phyloP scores from a whole-genome alignment of 1,140 invertebrate genomes.

The Sminthurinus signatus region DNA sequence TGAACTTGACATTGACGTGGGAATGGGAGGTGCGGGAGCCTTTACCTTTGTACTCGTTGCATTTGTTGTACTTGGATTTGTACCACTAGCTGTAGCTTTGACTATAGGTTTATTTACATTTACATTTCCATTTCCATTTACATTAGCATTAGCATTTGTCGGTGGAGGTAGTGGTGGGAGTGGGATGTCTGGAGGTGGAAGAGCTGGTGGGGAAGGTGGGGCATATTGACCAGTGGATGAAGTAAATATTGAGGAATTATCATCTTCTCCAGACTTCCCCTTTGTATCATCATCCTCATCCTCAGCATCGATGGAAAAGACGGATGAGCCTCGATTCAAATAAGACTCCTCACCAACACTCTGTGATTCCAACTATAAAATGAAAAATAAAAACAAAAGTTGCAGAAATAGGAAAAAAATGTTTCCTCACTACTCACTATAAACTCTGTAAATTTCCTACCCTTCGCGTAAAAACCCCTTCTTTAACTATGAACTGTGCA shows the following conservation, averaged over 20 bases:
- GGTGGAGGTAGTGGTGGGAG: background rate
- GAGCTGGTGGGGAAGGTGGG: constrained; percentile 23
- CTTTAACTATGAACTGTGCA: too few relatives aligned
- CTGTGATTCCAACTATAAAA: constrained; percentile 17
- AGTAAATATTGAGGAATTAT: constrained; percentile 18
- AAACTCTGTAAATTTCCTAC: too few relatives aligned
- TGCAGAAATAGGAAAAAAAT: background rate
- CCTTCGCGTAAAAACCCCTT: too few relatives aligned
- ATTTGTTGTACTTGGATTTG: constrained; percentile 21
- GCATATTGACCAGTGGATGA: constrained; percentile 3
- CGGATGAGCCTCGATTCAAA: constrained; percentile 12
- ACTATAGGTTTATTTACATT: too few relatives aligned
- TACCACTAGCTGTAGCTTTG: too few relatives aligned
- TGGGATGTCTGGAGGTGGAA: constrained; percentile 39
- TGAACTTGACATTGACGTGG: too few relatives aligned
- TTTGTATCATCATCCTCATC: constrained; percentile 14
- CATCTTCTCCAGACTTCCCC: constrained; percentile 4
- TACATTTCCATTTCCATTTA: too few relatives aligned
- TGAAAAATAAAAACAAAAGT: background rate
- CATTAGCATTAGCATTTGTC: constrained; percentile 16
- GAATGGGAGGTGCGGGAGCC: too few relatives aligned
- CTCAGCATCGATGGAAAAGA: constrained; percentile 19
- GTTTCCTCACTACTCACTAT: background rate
- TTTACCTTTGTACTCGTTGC: background rate
- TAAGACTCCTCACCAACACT: constrained; percentile 14